A percentile compares a stretch with the other conserved stretches of the same genome.
Evolutionary conservation across 2,797 vertebrate species (phyloP).

Genomic region (Eospalax fontanierii): DNA sequence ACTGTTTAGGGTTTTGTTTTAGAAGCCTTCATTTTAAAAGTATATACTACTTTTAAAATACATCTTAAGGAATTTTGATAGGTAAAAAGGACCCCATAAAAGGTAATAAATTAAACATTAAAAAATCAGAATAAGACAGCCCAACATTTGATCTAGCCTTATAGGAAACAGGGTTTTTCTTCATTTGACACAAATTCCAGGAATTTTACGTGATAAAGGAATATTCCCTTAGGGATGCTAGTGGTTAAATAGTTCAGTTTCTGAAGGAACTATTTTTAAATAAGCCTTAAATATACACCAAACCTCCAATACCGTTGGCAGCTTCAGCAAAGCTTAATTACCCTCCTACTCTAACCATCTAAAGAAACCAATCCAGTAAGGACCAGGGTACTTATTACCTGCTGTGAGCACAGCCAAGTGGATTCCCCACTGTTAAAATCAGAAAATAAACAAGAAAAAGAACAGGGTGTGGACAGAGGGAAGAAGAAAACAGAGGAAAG

Average conservation of each 20-base stretch:
- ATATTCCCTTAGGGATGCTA: constrained; percentile 78
- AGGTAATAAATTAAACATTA: constrained; percentile 67
- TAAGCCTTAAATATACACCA: constrained; percentile 77
- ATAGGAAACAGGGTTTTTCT: constrained; percentile 52
- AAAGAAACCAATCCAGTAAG: constrained; percentile 74
- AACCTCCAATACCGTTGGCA: constrained; percentile 80
- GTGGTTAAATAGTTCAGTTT: constrained; percentile 79
- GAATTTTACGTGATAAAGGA: constrained; percentile 73
- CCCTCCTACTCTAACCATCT: constrained; percentile 70
- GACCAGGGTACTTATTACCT: constrained; percentile 80
- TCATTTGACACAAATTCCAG: constrained; percentile 70
- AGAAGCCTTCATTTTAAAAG: constrained; percentile 50
- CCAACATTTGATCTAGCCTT: constrained; percentile 31
- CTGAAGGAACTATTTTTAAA: constrained; percentile 82
- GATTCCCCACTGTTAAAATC: constrained; percentile 80
- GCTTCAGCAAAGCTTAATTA: constrained; percentile 82
- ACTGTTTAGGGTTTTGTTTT: neutral
- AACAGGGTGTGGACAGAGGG: neutral
- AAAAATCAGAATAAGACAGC: constrained; percentile 39
- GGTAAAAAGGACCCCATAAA: constrained; percentile 46
- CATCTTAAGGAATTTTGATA: constrained; percentile 32
- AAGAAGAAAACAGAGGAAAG: constrained; percentile 60
- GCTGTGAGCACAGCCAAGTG: constrained; percentile 82
- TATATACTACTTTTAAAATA: constrained; percentile 13
- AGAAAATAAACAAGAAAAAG: constrained; percentile 76